Evolutionary conservation across 2,797 vertebrate genomes (phyloP).

Genomic region (Syngnathus acus): DNA sequence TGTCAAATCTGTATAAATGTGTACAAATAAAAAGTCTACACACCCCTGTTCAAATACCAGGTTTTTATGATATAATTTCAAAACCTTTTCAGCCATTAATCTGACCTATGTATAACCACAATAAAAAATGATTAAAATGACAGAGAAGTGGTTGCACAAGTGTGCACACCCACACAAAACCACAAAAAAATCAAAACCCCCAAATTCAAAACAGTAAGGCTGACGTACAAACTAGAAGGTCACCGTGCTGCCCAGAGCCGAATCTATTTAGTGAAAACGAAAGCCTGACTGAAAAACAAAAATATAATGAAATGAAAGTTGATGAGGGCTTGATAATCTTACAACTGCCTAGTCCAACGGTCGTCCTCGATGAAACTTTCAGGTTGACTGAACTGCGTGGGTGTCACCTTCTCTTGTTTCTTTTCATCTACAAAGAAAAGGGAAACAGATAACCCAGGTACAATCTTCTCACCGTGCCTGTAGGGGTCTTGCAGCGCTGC

Average conservation of each 20-base stretch:
- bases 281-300: not conserved
- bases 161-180: too few relatives aligned
- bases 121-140: too few relatives aligned
- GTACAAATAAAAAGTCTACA: too few relatives aligned
- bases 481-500: conserved; percentile 84
- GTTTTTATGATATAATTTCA: too few relatives aligned
- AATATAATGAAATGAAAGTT: not conserved
- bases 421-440: conserved; percentile 3
- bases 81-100: too few relatives aligned
- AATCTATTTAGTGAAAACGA: not conserved
- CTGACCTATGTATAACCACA: too few relatives aligned
- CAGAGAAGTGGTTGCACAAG: too few relatives aligned
- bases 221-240: not conserved
- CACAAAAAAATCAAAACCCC: too few relatives aligned
- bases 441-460: not conserved
- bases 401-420: not conserved
- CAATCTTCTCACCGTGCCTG: conserved; percentile 81
- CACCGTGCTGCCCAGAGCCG: not conserved
- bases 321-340: not conserved
- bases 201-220: not conserved
- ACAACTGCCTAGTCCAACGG: too few relatives aligned
- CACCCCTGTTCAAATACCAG: too few relatives aligned
- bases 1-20: too few relatives aligned
- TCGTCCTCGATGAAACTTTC: not conserved
- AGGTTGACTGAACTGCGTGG: not conserved